These are phyloP conservation scores for Metaphire vulgaris DNA, from an alignment of 1,140 invertebrate species.

Conservation along the genomic window DNA sequence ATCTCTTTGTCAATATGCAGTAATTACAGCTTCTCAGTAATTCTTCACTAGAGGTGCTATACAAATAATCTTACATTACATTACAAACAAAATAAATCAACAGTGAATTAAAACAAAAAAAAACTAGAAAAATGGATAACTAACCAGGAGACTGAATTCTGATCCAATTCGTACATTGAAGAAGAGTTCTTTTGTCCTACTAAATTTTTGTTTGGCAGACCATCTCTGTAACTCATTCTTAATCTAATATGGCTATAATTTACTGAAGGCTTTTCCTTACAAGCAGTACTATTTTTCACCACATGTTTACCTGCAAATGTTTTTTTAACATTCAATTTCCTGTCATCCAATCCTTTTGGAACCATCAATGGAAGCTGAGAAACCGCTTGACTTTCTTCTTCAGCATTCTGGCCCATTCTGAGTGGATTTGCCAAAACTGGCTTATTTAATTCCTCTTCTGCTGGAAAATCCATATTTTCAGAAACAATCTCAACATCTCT, in stretches of 20 bases:
- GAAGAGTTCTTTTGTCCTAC: not conserved
- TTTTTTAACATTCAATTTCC: not conserved
- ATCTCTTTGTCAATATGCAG: too few species aligned
- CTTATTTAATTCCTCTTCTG: not conserved
- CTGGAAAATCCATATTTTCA: not conserved
- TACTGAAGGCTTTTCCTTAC: not conserved
- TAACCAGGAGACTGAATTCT: not conserved
- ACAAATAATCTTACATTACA: not conserved
- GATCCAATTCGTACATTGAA: not conserved
- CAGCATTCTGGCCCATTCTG: too few species aligned
- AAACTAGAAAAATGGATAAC: not conserved
- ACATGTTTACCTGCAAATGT: not conserved
- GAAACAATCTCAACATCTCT: not conserved
- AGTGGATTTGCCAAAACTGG: too few species aligned
- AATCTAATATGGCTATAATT: not conserved
- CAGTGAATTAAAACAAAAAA: not conserved
- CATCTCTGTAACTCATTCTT: not conserved
- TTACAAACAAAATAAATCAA: not conserved
- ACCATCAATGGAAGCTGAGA: not conserved
- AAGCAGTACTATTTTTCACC: not conserved
- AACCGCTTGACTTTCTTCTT: not conserved
- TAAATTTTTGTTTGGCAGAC: not conserved
- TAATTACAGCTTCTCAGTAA: too few species aligned
- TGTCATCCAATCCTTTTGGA: not conserved
- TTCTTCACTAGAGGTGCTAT: not conserved